Evolutionary conservation across 2,113 vertebrate species (phyloP), one percentile per base, ranked within the genome.

Genomic region (Anhinga anhinga): DNA sequence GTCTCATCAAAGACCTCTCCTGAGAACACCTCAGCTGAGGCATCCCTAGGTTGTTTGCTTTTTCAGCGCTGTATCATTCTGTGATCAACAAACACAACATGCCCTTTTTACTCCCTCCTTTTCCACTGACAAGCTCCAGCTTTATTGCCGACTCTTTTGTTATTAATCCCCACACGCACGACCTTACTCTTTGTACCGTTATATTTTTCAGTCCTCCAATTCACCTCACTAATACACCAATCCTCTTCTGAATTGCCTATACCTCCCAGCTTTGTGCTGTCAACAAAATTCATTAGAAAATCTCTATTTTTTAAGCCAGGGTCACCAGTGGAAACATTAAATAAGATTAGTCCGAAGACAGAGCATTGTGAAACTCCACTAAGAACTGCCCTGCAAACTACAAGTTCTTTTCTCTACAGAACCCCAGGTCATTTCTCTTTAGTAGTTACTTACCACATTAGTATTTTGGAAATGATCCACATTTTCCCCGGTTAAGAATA

Each of bases 401-500:
- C n/a, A 73, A 76, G 62, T 90, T 92, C 71, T 93, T 29, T 32
- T 83, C 30, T 86, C 44, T 58, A 29, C 74, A 93, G 74, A 94
- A 94, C 59, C 34, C 18, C 72, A 50, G 95, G 90, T 89, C 92
- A 88, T 90, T 95, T 88, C 94, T 93, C 38, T 81, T 73, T 88
- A 49, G 71, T 50, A 86, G 66, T 86, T 96, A 91, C 84, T 83
- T 72, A 81, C 74, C 72, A 88, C 85, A 93, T 93, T 83, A 95
- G 67, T 73, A 88, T 88, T 94, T 95, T 96, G 95, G 93, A 97
- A 92, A 93, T 38, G 59, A 92, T 96, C 67, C 93, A 93, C 59
- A 25, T 74, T 95, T 92, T 95, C 88, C 93, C 58, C 84, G 81
- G 92, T 86, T 93, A 94, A 93, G 90, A 96, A 93, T 94, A 95